Evolutionary conservation across 92 coral and sea anemone species (phyloP).

Genomic region (Heliopora coerulea): DNA sequence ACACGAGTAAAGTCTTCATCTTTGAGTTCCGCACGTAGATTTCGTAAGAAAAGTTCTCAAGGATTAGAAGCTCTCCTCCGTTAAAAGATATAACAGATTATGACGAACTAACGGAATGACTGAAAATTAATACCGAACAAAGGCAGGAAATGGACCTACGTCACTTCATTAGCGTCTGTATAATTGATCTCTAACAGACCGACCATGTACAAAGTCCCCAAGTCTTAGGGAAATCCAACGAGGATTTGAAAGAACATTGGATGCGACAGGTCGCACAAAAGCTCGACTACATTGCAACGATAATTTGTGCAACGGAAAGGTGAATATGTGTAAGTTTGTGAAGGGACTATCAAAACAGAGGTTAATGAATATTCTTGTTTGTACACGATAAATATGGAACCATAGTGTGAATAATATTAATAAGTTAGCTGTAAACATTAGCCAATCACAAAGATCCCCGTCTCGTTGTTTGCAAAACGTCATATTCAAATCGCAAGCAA

Average conservation of each 20-base stretch:
- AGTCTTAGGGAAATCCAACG: no score
- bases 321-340: no score
- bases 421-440: background rate
- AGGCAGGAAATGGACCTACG: background rate
- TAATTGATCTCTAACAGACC: no score
- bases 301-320: no score
- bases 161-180: background rate
- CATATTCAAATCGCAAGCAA: background rate
- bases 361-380: background rate
- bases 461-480: background rate
- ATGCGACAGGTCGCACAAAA: no score
- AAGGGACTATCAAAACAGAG: no score
- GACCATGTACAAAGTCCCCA: no score
- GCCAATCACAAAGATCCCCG: conserved; percentile 28
- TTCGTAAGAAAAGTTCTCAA: background rate
- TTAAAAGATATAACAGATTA: background rate
- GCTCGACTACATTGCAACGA: no score
- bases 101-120: background rate
- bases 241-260: no score
- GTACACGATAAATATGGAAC: background rate
- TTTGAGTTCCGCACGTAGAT: background rate
- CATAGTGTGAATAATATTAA: background rate
- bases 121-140: background rate
- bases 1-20: background rate
- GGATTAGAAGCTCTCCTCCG: background rate